Evolutionary conservation across 2,113 vertebrate species (phyloP).

Genomic region (Cephalopholis sonnerati): DNA sequence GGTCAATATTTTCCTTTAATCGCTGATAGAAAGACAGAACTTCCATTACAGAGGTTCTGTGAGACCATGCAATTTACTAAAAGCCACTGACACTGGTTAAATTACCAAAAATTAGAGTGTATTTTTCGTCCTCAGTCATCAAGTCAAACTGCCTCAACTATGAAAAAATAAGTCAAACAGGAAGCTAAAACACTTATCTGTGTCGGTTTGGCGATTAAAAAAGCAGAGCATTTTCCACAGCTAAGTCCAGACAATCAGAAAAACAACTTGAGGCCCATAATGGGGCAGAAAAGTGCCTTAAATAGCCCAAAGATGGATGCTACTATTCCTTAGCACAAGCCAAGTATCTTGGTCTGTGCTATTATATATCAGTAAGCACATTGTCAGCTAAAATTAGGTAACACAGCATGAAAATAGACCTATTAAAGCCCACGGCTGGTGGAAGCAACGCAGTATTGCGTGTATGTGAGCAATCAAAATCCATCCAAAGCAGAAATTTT

Average conservation of each 20-base stretch:
- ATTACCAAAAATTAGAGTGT: conserved; percentile 16
- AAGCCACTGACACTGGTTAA: conserved; percentile 16
- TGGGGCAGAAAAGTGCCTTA: conserved; percentile 24
- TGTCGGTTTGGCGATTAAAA: conserved; percentile 5
- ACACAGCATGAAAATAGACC: conserved; percentile 8
- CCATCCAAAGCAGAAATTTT: conserved; percentile 4
- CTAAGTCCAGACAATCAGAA: conserved; percentile 35
- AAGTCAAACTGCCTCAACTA: conserved; percentile 30
- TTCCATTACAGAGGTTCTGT: neutral
- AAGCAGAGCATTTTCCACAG: conserved; percentile 11
- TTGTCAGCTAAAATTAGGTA: conserved; percentile 23
- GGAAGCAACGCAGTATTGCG: neutral
- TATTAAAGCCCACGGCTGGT: conserved; percentile 9
- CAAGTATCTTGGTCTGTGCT: conserved; percentile 11
- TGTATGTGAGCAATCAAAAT: conserved; percentile 7
- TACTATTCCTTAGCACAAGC: neutral
- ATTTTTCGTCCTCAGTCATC: conserved; percentile 38
- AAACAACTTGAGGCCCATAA: conserved; percentile 36
- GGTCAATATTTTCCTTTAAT: too few relatives aligned
- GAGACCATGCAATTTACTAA: conserved; percentile 1
- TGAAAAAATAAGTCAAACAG: conserved; percentile 9
- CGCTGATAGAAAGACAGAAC: neutral
- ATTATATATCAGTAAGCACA: neutral
- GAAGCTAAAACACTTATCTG: neutral
- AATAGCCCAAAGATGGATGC: conserved; percentile 12